phyloP scores from a whole-genome alignment of 1,140 invertebrate species.

The Asbolus verrucosus region DNA sequence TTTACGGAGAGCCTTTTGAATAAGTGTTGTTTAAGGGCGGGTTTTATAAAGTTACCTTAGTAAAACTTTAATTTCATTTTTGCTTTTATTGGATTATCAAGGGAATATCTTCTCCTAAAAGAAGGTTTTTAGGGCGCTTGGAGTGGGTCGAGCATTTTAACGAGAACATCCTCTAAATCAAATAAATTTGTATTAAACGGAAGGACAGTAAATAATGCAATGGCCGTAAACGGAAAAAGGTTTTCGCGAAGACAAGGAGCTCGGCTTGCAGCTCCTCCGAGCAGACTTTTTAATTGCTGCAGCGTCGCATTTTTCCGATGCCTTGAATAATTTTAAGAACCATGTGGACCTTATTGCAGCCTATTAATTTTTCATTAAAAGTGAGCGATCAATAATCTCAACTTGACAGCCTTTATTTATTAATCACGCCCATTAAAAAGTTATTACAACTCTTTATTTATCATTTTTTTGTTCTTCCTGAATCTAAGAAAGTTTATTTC shows the following conservation, averaged over 20 bases:
- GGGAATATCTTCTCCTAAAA: background rate
- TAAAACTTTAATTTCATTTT: constrained; percentile 13
- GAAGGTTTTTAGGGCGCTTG: too few species aligned
- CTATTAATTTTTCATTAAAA: constrained; percentile 34
- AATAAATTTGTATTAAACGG: too few species aligned
- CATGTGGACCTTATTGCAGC: constrained; percentile 31
- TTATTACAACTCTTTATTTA: too few species aligned
- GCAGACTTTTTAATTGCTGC: constrained; percentile 35
- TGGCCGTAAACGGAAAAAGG: too few species aligned
- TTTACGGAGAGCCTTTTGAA: too few species aligned
- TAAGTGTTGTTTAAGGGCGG: too few species aligned
- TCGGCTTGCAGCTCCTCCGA: too few species aligned
- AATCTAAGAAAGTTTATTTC: constrained; percentile 12
- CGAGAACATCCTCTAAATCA: too few species aligned
- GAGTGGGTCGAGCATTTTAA: too few species aligned
- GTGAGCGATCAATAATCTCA: constrained; percentile 3
- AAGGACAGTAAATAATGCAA: too few species aligned
- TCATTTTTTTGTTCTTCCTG: background rate
- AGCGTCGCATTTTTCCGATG: constrained; percentile 26
- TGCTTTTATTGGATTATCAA: constrained; percentile 1
- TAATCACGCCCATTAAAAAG: too few species aligned
- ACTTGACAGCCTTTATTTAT: too few species aligned
- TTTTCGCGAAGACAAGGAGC: constrained; percentile 1
- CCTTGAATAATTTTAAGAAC: constrained; percentile 21
- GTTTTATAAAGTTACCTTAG: constrained; percentile 1